Conservation (phyloP, 1,140 invertebrate genomes). For the Drosophila mauritiana region DNA sequence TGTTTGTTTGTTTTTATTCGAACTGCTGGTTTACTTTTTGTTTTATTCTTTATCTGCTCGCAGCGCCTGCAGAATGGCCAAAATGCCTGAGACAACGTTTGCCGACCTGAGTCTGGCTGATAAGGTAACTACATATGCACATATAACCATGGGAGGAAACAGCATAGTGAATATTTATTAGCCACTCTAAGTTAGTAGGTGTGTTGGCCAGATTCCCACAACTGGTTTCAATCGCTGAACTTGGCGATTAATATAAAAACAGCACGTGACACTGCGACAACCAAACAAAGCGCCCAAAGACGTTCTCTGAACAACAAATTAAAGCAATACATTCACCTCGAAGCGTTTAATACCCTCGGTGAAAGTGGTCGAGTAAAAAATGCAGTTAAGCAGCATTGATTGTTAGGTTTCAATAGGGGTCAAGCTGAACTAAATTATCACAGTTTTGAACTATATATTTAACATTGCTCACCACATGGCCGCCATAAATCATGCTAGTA, state of each 20-base stretch:
- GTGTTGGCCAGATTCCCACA: constrained; percentile 10
- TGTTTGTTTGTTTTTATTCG: constrained; percentile 32
- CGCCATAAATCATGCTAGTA: background rate
- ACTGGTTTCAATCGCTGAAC: constrained; percentile 30
- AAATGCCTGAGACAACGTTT: constrained; percentile 73
- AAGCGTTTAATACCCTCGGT: constrained; percentile 27
- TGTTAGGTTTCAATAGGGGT: background rate
- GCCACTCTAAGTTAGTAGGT: constrained; percentile 4
- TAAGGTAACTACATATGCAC: constrained; percentile 60
- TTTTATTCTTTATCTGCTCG: constrained; percentile 5
- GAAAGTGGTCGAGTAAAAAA: constrained; percentile 26
- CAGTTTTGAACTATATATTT: background rate
- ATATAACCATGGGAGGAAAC: constrained; percentile 14
- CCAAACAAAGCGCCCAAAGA: constrained; percentile 25
- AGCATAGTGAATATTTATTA: constrained; percentile 20
- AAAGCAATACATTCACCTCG: constrained; percentile 16
- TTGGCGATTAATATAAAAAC: constrained; percentile 31
- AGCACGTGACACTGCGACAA: constrained; percentile 53
- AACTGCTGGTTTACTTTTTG: constrained; percentile 2
- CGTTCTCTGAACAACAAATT: constrained; percentile 21
- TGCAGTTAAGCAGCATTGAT: background rate
- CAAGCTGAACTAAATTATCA: background rate
- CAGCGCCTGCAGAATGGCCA: constrained; percentile 55
- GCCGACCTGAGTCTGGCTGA: constrained; percentile 76
- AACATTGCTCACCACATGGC: constrained; percentile 2